phyloP scores from a whole-genome alignment of 1,140 invertebrate genomes.

The Aradophagus sp. region DNA sequence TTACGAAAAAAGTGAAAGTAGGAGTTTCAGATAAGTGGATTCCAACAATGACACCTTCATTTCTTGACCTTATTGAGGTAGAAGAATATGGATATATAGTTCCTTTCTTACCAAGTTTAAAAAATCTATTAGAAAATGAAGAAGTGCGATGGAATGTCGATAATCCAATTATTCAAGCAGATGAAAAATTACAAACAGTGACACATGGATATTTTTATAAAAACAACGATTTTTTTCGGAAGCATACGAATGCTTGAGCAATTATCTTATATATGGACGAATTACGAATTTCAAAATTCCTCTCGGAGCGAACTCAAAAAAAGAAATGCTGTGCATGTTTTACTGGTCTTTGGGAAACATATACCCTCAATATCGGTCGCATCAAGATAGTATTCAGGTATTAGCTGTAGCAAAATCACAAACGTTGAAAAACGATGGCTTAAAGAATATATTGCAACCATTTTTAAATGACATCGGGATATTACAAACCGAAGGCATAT shows the following conservation, averaged over 20 bases:
- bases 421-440: conserved; percentile 3
- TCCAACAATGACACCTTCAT: conserved; percentile 1
- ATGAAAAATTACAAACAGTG: conserved; percentile 14
- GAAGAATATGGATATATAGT: conserved; percentile 11
- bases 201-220: conserved; percentile 12
- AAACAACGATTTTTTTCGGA: not conserved
- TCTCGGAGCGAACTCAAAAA: conserved; percentile 14
- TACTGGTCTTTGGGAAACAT: conserved; percentile 18
- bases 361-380: conserved; percentile 9
- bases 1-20: conserved; percentile 6
- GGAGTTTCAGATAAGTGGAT: conserved; percentile 6
- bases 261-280: conserved; percentile 45
- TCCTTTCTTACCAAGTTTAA: conserved; percentile 21
- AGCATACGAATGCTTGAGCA: conserved; percentile 16
- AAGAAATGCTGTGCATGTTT: conserved; percentile 22
- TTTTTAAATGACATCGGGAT: conserved; percentile 2
- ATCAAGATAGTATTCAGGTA: conserved; percentile 6
- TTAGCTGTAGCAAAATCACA: conserved; percentile 4
- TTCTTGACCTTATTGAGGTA: conserved; percentile 12
- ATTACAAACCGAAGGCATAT: conserved; percentile 17
- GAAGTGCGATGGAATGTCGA: conserved; percentile 24
- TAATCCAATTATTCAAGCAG: conserved; percentile 9
- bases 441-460: conserved; percentile 9
- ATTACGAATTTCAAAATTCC: conserved; percentile 25
- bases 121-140: conserved; percentile 19